A percentile compares a stretch with the other conserved stretches of the same genome.
Evolutionary conservation across 2,113 vertebrate genomes (phyloP).

Genomic region (Montifringilla adamsi): DNA sequence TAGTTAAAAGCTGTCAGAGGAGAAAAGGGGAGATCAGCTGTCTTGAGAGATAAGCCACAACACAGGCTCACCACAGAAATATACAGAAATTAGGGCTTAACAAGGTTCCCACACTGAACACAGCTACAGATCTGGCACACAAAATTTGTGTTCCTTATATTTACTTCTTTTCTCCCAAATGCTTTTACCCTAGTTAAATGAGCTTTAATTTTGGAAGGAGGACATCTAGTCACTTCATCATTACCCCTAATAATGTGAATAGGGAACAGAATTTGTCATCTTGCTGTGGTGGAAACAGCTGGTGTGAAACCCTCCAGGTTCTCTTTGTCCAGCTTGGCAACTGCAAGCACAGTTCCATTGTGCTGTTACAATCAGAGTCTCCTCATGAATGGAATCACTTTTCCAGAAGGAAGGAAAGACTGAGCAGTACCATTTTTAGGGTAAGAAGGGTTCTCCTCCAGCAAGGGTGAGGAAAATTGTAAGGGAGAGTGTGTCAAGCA

Average conservation of each 20-base stretch:
- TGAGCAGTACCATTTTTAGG: background rate
- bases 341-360: rapidly evolving
- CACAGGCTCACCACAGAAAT: background rate
- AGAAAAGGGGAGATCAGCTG: constrained; percentile 52
- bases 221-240: background rate
- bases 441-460: background rate
- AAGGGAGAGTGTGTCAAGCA: background rate
- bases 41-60: constrained; percentile 45
- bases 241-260: background rate
- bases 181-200: background rate
- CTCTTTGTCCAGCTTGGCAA: background rate
- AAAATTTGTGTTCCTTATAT: background rate
- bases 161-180: background rate
- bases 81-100: constrained; percentile 32
- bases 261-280: background rate
- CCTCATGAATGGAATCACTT: background rate
- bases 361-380: background rate
- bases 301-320: background rate
- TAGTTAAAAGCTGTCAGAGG: constrained; percentile 64
- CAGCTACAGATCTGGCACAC: background rate
- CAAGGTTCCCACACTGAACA: background rate
- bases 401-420: background rate
- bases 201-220: background rate
- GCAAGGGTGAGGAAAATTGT: background rate
- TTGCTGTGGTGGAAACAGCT: background rate